Evolutionary conservation across 2,888 invertebrate species (phyloP), one percentile per base, ranked within the genome.

Genomic region (Pterobdella sp.): DNA sequence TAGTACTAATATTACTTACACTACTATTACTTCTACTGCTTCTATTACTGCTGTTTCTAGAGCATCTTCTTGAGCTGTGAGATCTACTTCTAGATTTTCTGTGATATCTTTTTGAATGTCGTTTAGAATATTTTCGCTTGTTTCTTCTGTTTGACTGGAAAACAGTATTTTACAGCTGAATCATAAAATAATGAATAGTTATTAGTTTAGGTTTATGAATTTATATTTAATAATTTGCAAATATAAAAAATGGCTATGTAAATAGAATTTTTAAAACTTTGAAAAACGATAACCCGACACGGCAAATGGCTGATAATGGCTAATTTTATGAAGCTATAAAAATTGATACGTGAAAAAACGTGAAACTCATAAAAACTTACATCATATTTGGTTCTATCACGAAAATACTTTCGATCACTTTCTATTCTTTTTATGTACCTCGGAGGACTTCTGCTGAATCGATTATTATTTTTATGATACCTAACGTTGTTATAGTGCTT

Each of bases 71-170:
- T 22, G 4, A 56, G n/a, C 26, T 26, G 4, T 22, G 26, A 56
- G n/a, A 26, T 56, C 18, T 42, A 18, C 42, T 42, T 14, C 60
- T 56, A 26, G 60, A 56, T 56, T 26, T 56, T 22, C 10, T 56
- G 60, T n/a, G 10, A n/a, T 56, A 56, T 3, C n/a, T 22, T n/a
- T n/a, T 56, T 56, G 60, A 22, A 56, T n/a, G 60, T n/a, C n/a
- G 18, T 56, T 56, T 56, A n/a, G n/a, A 26, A 56, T 56, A 56
- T 3, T n/a, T 56, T 56, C 60, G 7, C n/a, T 56, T 56, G 60
- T 56, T 26, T 18, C 26, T 56, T 56, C 60, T 56, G 60, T 56
- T 56, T 56, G 60, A 56, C 60, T 56, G n/a, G 60, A 56, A 56
- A 56, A 3, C 60, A 56, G 60, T 18, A 56, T 56, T 56, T 56